phyloP scores from a whole-genome alignment of 2,888 invertebrate species.

The Dolichomitus sp. region DNA sequence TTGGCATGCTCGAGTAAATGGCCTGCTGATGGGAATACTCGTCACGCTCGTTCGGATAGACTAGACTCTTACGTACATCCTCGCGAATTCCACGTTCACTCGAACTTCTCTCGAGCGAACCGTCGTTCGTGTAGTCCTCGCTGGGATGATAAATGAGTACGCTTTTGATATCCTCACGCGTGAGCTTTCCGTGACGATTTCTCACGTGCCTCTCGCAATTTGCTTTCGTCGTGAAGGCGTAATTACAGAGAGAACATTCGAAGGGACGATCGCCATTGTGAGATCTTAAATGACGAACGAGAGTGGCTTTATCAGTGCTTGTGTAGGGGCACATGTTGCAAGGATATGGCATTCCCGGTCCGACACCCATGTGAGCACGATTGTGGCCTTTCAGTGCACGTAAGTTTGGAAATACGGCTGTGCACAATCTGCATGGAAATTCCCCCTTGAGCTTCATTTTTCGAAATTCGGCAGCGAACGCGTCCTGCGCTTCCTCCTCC shows the following conservation, averaged over 20 bases:
- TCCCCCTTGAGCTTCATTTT: constrained; percentile 96
- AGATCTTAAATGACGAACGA: constrained; percentile 96
- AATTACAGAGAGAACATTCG: constrained; percentile 97
- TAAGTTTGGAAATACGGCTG: constrained; percentile 95
- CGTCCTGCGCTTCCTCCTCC: constrained; percentile 93
- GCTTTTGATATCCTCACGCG: constrained; percentile 95
- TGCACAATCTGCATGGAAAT: constrained; percentile 96
- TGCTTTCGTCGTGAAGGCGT: constrained; percentile 98
- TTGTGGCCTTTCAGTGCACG: constrained; percentile 97
- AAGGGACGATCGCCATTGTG: constrained; percentile 98
- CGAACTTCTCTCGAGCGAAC: constrained; percentile 80
- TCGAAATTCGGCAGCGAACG: constrained; percentile 94
- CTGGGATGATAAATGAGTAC: constrained; percentile 95
- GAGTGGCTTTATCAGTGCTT: constrained; percentile 95
- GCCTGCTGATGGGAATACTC: constrained; percentile 65
- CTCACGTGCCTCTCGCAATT: constrained; percentile 98
- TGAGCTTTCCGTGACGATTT: constrained; percentile 95
- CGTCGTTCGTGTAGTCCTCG: constrained; percentile 94
- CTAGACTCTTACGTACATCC: constrained; percentile 79
- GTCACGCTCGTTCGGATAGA: constrained; percentile 76
- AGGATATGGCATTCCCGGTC: constrained; percentile 92
- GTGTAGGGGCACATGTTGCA: constrained; percentile 98
- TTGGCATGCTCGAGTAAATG: constrained; percentile 66
- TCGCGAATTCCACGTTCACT: constrained; percentile 75
- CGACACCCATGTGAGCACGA: constrained; percentile 93